A percentile compares a stretch with the other conserved stretches of the same genome.
Conservation (phyloP, 2,888 invertebrate genomes). For the Orthosia cruda region DNA sequence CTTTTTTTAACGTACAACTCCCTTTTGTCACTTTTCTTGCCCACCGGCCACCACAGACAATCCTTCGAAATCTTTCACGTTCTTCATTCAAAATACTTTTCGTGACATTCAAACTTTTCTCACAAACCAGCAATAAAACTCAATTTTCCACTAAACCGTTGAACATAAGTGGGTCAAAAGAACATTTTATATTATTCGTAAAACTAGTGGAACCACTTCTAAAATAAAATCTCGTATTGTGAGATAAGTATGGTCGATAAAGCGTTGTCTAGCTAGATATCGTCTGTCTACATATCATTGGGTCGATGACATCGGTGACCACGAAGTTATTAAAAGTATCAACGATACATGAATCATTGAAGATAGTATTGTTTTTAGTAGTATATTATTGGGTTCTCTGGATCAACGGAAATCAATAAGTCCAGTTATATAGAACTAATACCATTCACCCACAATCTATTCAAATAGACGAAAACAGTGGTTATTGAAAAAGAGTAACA, state of each 20-base stretch:
- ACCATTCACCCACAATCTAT: no score
- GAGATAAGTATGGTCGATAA: conserved; percentile 29
- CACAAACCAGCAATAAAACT: conserved; percentile 24
- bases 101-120: conserved; percentile 6
- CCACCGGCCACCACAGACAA: conserved; percentile 20
- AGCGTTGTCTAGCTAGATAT: conserved; percentile 14
- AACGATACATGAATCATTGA: conserved; percentile 46
- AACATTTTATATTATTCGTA: conserved; percentile 28
- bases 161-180: conserved; percentile 40
- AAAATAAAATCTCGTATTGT: conserved; percentile 34
- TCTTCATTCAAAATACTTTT: conserved; percentile 25
- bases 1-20: background rate
- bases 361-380: conserved; percentile 49
- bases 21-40: background rate
- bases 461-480: no score
- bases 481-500: no score
- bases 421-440: no score
- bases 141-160: conserved; percentile 35
- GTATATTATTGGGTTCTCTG: no score
- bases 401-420: no score
- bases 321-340: conserved; percentile 30
- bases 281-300: conserved; percentile 13
- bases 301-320: conserved; percentile 57
- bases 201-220: conserved; percentile 40
- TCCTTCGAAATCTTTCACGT: background rate